Conservation (phyloP, 2,113 vertebrate genomes). For the Scatophagus argus region DNA sequence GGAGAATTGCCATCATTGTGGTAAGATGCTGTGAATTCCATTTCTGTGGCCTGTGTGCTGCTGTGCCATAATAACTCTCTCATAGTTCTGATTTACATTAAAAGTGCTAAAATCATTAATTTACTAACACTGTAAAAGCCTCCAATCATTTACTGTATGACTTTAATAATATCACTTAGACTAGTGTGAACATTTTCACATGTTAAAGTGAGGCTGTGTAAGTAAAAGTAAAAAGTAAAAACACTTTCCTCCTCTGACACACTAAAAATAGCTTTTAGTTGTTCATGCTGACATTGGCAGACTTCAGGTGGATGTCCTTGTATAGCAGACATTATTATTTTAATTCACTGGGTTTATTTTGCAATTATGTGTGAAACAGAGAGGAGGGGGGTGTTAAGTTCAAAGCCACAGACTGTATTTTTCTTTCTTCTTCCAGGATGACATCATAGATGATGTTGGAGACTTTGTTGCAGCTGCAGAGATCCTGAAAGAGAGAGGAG, state of each 20-base stretch:
- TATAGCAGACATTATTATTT: too few relatives aligned
- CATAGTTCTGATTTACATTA: not conserved
- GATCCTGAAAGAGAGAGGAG: slow-evolving; percentile 97
- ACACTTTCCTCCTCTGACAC: not conserved
- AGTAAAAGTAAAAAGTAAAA: not conserved
- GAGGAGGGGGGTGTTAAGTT: not conserved
- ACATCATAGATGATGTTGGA: slow-evolving; percentile 97
- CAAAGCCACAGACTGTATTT: not conserved
- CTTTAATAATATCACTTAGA: not conserved
- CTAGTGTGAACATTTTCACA: not conserved
- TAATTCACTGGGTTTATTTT: not conserved
- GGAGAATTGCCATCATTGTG: slow-evolving; percentile 98
- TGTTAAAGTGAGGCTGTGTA: not conserved
- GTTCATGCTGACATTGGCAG: too few relatives aligned
- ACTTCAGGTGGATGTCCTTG: too few relatives aligned
- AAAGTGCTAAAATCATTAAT: not conserved
- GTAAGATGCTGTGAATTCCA: slow-evolving; percentile 79
- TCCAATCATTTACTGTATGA: not conserved
- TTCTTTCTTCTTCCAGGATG: slow-evolving; percentile 86
- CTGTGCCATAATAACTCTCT: not conserved
- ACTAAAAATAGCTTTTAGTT: too few relatives aligned
- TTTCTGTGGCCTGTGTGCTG: not conserved
- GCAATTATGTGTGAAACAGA: too few relatives aligned
- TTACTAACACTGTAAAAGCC: not conserved
- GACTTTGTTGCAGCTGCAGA: slow-evolving; percentile 97